These are phyloP conservation scores for Chironomus tentans DNA, from an alignment of 2,888 invertebrate genomes.

Conservation along the genomic window DNA sequence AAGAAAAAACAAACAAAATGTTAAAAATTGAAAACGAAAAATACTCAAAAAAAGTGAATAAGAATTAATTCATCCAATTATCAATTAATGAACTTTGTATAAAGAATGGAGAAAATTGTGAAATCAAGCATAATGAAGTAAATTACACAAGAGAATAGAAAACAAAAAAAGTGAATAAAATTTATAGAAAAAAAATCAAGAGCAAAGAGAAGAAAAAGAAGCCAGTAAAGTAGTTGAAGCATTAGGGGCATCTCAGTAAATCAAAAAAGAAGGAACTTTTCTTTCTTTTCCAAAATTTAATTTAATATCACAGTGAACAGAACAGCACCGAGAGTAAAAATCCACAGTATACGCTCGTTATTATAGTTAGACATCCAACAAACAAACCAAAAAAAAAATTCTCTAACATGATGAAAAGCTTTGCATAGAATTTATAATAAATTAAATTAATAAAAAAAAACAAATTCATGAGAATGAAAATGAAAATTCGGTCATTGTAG, in stretches of 20 bases:
- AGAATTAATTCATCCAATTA: not conserved
- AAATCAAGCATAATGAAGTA: not conserved
- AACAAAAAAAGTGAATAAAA: not conserved
- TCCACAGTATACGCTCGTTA: not conserved
- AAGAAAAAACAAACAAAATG: not conserved
- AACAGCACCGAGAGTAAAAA: not conserved
- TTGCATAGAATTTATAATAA: not conserved
- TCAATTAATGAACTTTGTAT: not conserved
- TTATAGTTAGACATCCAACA: not conserved
- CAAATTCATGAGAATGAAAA: too few species aligned
- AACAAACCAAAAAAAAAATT: not conserved
- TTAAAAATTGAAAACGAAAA: not conserved
- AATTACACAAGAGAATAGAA: too few species aligned
- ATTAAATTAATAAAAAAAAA: not conserved
- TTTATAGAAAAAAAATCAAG: not conserved
- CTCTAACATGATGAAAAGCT: not conserved
- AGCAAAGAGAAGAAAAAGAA: not conserved
- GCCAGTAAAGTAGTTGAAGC: not conserved
- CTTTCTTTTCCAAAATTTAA: not conserved
- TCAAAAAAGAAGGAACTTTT: not conserved
- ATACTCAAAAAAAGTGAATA: not conserved
- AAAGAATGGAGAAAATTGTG: not conserved
- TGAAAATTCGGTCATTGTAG: not conserved
- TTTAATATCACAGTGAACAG: not conserved
- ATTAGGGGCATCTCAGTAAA: not conserved